Evolutionary conservation across 1,140 invertebrate genomes (phyloP).

Genomic region (Magallana ariakensis): DNA sequence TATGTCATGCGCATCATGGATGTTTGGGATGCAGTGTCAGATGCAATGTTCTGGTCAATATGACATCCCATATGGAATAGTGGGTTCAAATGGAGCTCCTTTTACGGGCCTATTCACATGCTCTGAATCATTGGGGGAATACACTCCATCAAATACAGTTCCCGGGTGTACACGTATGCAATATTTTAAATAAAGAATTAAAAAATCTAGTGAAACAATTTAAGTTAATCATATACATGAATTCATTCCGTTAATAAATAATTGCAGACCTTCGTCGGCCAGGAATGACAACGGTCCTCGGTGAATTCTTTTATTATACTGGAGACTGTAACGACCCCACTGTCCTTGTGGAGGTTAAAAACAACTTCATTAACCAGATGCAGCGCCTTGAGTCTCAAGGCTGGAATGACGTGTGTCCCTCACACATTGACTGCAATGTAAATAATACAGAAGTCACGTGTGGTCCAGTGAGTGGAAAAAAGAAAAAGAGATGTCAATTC

Average conservation of each 20-base stretch:
- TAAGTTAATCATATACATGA: no score
- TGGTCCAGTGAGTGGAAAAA: background rate
- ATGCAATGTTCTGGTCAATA: conserved; percentile 50
- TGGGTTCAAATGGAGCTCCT: conserved; percentile 18
- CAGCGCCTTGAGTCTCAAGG: background rate
- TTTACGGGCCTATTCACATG: conserved; percentile 51
- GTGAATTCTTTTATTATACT: conserved; percentile 45
- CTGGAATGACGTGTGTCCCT: background rate
- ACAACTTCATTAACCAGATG: conserved; percentile 37
- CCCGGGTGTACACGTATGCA: conserved; percentile 50
- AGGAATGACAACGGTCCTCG: background rate
- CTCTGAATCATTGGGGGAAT: conserved; percentile 46
- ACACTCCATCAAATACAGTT: conserved; percentile 40
- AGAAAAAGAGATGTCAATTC: background rate
- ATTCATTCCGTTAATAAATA: background rate
- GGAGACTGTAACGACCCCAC: conserved; percentile 42
- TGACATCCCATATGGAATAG: conserved; percentile 45
- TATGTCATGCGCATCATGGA: conserved; percentile 47
- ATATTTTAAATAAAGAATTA: background rate
- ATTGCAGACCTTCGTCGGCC: conserved; percentile 1
- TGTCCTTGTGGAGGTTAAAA: conserved; percentile 33
- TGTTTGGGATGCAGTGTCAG: conserved; percentile 47
- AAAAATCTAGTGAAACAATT: no score
- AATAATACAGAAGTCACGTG: conserved; percentile 3
- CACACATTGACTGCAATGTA: conserved; percentile 3